These are phyloP conservation scores for Phocoena phocoena DNA, from an alignment of 2,113 vertebrate species.

Conservation along the genomic window DNA sequence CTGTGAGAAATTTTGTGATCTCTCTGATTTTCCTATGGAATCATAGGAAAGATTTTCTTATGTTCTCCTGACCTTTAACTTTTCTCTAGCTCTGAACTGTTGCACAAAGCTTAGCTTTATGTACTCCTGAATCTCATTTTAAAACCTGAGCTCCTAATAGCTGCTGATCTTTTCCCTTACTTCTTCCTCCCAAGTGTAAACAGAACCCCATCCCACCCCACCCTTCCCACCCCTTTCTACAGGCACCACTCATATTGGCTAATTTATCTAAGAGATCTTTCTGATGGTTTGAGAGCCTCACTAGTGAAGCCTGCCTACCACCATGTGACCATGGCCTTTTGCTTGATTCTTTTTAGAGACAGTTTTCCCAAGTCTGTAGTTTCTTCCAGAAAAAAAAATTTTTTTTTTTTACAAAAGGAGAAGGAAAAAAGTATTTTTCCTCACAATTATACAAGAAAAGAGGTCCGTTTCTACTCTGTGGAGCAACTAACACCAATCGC, in stretches of 20 bases:
- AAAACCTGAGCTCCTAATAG: not conserved
- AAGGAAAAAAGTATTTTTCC: rapidly evolving
- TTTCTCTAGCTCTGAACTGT: not conserved
- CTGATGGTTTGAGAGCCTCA: not conserved
- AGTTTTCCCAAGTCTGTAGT: not conserved
- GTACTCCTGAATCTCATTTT: not conserved
- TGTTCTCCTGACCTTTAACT: not conserved
- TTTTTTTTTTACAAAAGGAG: not conserved
- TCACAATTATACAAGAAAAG: not conserved
- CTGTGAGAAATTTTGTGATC: too few relatives aligned
- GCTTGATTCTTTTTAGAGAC: not conserved
- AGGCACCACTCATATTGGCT: too few relatives aligned
- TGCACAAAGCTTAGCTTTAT: not conserved
- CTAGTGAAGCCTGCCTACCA: not conserved
- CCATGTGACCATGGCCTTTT: not conserved
- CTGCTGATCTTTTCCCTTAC: not conserved
- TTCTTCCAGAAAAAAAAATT: not conserved
- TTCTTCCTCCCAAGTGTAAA: not conserved
- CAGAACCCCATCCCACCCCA: too few relatives aligned
- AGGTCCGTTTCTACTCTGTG: not conserved
- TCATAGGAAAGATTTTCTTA: not conserved
- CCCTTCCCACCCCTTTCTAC: not conserved
- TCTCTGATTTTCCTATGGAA: not conserved
- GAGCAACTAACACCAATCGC: not conserved
- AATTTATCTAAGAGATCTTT: not conserved